Conservation (phyloP, 2,113 vertebrate genomes). For the Lagopus muta region DNA sequence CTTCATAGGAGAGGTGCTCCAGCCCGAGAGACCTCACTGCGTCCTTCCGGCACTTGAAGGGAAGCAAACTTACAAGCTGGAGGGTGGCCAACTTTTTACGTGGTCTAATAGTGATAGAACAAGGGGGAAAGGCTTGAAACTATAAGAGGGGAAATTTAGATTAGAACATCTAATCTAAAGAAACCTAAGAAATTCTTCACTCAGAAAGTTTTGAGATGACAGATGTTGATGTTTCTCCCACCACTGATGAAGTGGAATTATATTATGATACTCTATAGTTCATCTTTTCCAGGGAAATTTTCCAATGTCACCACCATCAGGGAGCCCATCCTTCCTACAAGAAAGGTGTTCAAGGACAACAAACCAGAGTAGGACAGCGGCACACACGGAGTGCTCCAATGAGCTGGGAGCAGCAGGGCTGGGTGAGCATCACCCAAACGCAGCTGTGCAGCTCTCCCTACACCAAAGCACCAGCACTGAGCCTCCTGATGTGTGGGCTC, state of each 20-base stretch:
- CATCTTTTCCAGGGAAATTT: not conserved
- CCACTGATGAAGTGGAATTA: not conserved
- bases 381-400: rapidly evolving
- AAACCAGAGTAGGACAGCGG: not conserved
- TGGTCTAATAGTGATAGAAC: too few species aligned
- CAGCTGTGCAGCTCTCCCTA: rapidly evolving
- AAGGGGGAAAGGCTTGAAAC: too few species aligned
- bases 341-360: not conserved
- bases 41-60: too few species aligned
- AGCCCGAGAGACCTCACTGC: too few species aligned
- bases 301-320: not conserved
- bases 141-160: too few species aligned
- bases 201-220: not conserved
- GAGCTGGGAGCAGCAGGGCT: not conserved
- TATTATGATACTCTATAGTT: slow-evolving; percentile 4
- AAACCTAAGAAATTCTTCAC: too few species aligned
- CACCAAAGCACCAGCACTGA: rapidly evolving
- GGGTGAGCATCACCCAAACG: rapidly evolving
- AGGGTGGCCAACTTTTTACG: too few species aligned
- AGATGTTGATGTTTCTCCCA: not conserved
- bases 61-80: too few species aligned
- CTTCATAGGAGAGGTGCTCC: too few species aligned
- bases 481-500: not conserved
- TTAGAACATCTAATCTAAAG: too few species aligned
- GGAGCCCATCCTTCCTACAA: not conserved